Conservation (phyloP, 2,888 invertebrate genomes). For the Parnassius smintheus region DNA sequence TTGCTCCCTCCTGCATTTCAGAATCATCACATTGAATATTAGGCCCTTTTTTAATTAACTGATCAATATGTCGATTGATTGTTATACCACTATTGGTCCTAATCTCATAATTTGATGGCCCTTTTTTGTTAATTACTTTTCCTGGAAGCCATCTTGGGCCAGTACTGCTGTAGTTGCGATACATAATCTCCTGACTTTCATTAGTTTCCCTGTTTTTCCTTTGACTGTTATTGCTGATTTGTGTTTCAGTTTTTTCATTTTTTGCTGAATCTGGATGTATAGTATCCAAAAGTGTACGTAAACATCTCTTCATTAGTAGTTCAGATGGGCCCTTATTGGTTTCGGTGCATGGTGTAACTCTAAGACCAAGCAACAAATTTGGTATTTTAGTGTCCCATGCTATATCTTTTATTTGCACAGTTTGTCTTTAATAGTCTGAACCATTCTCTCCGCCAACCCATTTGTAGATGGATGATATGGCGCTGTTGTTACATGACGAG, state of each 20-base stretch:
- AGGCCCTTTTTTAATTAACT: background rate
- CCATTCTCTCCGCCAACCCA: slow-evolving; percentile 32
- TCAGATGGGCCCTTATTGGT: slow-evolving; percentile 17
- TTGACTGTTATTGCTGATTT: too few relatives aligned
- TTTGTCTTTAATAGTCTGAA: slow-evolving; percentile 31
- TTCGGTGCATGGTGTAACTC: slow-evolving; percentile 6
- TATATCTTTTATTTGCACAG: slow-evolving; percentile 24
- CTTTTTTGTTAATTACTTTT: background rate
- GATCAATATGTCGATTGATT: background rate
- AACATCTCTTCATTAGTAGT: slow-evolving; percentile 1
- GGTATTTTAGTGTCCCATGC: slow-evolving; percentile 28
- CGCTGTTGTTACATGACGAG: slow-evolving; percentile 30
- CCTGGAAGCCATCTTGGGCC: background rate
- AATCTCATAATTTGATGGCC: background rate
- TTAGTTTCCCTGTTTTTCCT: background rate
- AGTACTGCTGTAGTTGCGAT: background rate
- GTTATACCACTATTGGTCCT: background rate
- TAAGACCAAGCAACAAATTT: slow-evolving; percentile 13
- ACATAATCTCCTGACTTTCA: background rate
- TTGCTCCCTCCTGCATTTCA: background rate
- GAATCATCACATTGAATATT: background rate
- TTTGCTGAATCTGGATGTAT: background rate
- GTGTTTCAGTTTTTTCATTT: background rate
- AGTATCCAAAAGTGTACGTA: background rate
- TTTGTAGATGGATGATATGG: slow-evolving; percentile 34